Base-by-base conservation (phyloP, 1,140 invertebrate species). In the Leptoteleia sp. region DNA sequence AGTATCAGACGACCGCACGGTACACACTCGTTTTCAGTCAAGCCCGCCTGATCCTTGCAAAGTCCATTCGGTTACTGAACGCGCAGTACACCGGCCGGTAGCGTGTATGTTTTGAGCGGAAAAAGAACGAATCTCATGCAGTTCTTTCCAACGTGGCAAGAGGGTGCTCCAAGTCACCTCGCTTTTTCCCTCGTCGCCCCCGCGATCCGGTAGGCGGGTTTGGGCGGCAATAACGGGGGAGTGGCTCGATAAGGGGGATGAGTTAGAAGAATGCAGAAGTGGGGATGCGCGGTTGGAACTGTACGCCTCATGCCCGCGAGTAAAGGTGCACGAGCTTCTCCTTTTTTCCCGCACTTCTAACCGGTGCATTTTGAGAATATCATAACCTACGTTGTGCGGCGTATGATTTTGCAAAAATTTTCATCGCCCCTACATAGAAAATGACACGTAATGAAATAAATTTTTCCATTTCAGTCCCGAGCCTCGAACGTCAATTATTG, bases 71-170 rank as follows among this genome's bases (percentile, higher is more conserved):
- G 40, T 64, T 73, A 73, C 68, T 79, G 77, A 71, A 47, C 33
- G 61, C 33, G 35, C 33, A 7, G 50, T 17, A 13, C 40, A 61
- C 42, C 71, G 54, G 55, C 64, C 59, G 65, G 62, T 61, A 47
- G 45, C 61, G 62, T 71, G 42, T 65, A 35, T 57, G 42, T 55
- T 57, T 57, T 52, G 15, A 55, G 4, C 12, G 35, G 22, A 55
- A 79, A 79, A 78, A 73, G 70, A 62, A 42, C 42, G 71, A 80
- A 75, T 59, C 79, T 81, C 71, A 50, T 71, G 70, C 82, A 83
- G 76, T 85, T 85, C 79, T 85, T 84, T 83, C 54, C 57, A 67
- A 61, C 43, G 75, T 67, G 47, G 52, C 62, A 52, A 70, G 70
- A 79, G 73, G 72, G 71, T 79, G 64, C 71, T 84, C 80, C 61